A percentile compares a stretch with the other conserved stretches of the same genome.
These are phyloP conservation scores for Drosophila algonquin DNA, from an alignment of 2,888 invertebrate species.

Conservation along the genomic window DNA sequence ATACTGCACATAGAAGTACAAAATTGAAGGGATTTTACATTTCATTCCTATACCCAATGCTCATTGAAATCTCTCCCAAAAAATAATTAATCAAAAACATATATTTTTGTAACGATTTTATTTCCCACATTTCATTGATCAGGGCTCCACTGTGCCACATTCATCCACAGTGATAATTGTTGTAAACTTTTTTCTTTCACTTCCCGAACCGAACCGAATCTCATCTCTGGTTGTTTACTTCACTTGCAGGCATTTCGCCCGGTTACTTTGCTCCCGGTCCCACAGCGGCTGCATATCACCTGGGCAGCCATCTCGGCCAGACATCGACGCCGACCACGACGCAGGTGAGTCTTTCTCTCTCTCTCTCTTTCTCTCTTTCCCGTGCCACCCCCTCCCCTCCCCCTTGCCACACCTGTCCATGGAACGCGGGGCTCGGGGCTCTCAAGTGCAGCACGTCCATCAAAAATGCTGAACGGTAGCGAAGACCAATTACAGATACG, in stretches of 20 bases:
- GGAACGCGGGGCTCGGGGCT: slow-evolving; percentile 5
- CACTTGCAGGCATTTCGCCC: slow-evolving; percentile 83
- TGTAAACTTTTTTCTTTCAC: slow-evolving; percentile 15
- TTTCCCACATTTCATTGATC: not conserved
- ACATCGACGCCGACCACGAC: slow-evolving; percentile 83
- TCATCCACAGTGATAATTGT: slow-evolving; percentile 15
- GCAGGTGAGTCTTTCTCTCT: slow-evolving; percentile 80
- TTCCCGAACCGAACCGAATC: slow-evolving; percentile 10
- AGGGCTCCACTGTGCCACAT: slow-evolving; percentile 13
- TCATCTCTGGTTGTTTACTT: slow-evolving; percentile 44
- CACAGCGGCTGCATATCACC: slow-evolving; percentile 84
- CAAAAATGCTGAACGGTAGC: slow-evolving; percentile 68
- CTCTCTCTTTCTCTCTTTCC: slow-evolving; percentile 2
- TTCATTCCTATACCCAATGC: not conserved
- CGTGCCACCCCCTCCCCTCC: slow-evolving; percentile 1
- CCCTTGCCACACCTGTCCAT: not conserved
- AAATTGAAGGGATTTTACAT: not conserved
- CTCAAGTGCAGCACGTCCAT: slow-evolving; percentile 63
- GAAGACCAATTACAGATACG: slow-evolving; percentile 66
- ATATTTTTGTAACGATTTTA: not conserved
- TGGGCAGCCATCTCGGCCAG: slow-evolving; percentile 84
- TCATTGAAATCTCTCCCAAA: too few relatives aligned
- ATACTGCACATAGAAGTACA: too few relatives aligned
- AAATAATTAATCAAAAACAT: not conserved
- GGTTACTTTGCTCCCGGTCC: slow-evolving; percentile 84